Conservation (phyloP, 1,140 invertebrate genomes). For the Idris sp. region DNA sequence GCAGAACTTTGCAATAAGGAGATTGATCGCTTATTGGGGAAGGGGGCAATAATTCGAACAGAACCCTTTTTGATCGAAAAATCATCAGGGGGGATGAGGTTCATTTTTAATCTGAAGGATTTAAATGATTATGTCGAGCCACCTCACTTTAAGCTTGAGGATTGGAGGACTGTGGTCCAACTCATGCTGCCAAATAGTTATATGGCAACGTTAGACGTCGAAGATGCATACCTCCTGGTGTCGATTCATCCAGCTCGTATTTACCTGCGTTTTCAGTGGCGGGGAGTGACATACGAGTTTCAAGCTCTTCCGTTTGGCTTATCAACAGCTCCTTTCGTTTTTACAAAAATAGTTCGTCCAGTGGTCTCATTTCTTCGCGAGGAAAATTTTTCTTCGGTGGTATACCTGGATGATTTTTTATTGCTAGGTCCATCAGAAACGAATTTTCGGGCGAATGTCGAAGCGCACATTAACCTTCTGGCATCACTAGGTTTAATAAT, state of each 20-base stretch:
- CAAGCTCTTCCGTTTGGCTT: slow-evolving; percentile 52
- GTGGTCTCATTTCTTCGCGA: slow-evolving; percentile 27
- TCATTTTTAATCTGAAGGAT: slow-evolving; percentile 51
- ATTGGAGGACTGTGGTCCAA: slow-evolving; percentile 49
- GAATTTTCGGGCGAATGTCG: slow-evolving; percentile 12
- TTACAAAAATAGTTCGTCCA: slow-evolving; percentile 64
- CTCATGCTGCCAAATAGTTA: slow-evolving; percentile 42
- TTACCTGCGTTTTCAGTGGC: slow-evolving; percentile 44
- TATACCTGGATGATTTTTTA: slow-evolving; percentile 64
- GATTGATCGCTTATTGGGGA: slow-evolving; percentile 22
- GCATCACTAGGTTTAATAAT: slow-evolving; percentile 18
- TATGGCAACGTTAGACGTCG: slow-evolving; percentile 53
- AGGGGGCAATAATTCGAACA: slow-evolving; percentile 16
- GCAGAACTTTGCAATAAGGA: slow-evolving; percentile 6
- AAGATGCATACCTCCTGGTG: slow-evolving; percentile 52
- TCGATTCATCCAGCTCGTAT: slow-evolving; percentile 43
- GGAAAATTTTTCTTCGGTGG: slow-evolving; percentile 43
- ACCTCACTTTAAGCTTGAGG: slow-evolving; percentile 62
- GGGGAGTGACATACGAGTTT: slow-evolving; percentile 42
- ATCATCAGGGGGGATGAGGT: slow-evolving; percentile 38
- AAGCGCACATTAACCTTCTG: slow-evolving; percentile 11
- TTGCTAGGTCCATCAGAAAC: slow-evolving; percentile 34
- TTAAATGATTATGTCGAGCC: slow-evolving; percentile 48
- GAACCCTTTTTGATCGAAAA: slow-evolving; percentile 42
- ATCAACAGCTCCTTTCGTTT: slow-evolving; percentile 58